Conservation (phyloP, 2,113 vertebrate genomes). For the Tringa solitaria region DNA sequence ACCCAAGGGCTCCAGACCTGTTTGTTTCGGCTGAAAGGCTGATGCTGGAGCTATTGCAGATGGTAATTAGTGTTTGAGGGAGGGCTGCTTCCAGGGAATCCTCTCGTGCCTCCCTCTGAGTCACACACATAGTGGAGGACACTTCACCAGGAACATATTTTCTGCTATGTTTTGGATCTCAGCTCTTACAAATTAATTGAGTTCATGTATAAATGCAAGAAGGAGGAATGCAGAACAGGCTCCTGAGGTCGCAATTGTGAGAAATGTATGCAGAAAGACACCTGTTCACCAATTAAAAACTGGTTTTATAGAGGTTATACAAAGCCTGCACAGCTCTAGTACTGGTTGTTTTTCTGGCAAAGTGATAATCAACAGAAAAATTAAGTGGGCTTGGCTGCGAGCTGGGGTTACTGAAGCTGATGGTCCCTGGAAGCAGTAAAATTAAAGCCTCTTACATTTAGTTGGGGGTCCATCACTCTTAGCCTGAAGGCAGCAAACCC, state of each 20-base stretch:
- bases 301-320: not conserved
- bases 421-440: not conserved
- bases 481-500: not conserved
- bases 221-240: not conserved
- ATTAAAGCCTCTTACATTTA: not conserved
- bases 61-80: slow-evolving; percentile 29
- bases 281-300: not conserved
- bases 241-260: not conserved
- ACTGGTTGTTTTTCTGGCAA: slow-evolving; percentile 6
- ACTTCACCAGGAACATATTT: not conserved
- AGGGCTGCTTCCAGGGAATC: slow-evolving; percentile 31
- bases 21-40: not conserved
- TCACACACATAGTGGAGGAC: not conserved
- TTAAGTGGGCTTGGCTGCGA: not conserved
- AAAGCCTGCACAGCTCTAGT: not conserved
- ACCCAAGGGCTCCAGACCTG: not conserved
- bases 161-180: not conserved
- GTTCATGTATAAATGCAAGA: not conserved
- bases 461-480: not conserved
- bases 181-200: not conserved
- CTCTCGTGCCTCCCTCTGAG: not conserved
- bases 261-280: not conserved
- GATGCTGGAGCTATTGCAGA: not conserved
- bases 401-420: not conserved
- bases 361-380: not conserved